Evolutionary conservation across 2,888 invertebrate species (phyloP).

Genomic region (Tineola bisselliella): DNA sequence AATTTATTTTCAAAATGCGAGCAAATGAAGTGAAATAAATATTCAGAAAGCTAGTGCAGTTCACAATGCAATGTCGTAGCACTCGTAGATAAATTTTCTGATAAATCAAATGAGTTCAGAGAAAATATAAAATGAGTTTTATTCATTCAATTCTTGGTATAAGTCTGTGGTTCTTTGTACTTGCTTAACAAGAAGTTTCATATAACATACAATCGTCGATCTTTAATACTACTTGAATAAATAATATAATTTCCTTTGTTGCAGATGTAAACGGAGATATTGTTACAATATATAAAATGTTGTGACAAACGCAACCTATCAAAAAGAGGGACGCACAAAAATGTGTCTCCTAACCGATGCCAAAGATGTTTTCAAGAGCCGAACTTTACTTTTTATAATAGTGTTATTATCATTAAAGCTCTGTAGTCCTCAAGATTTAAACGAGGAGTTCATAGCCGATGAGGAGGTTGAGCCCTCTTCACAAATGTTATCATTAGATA

Average conservation of each 20-base stretch:
- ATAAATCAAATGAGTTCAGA: background rate
- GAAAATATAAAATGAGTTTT: background rate
- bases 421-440: conserved; percentile 56
- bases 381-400: conserved; percentile 54
- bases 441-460: conserved; percentile 51
- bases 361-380: conserved; percentile 41
- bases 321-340: conserved; percentile 25
- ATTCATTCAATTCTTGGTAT: background rate
- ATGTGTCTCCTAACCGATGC: conserved; percentile 48
- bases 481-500: conserved; percentile 41
- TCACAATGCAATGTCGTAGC: background rate
- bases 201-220: background rate
- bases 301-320: conserved; percentile 32
- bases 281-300: conserved; percentile 28
- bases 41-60: background rate
- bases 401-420: conserved; percentile 51
- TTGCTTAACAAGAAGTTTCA: background rate
- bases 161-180: background rate
- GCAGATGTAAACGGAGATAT: conserved; percentile 29
- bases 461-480: conserved; percentile 31
- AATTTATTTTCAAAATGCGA: background rate
- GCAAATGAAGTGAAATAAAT: background rate
- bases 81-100: background rate
- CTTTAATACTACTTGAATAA: background rate
- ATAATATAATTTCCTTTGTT: conserved; percentile 27